Base-by-base conservation (phyloP, 2,113 vertebrate species). In the Rhinolophus ferrumequinum region DNA sequence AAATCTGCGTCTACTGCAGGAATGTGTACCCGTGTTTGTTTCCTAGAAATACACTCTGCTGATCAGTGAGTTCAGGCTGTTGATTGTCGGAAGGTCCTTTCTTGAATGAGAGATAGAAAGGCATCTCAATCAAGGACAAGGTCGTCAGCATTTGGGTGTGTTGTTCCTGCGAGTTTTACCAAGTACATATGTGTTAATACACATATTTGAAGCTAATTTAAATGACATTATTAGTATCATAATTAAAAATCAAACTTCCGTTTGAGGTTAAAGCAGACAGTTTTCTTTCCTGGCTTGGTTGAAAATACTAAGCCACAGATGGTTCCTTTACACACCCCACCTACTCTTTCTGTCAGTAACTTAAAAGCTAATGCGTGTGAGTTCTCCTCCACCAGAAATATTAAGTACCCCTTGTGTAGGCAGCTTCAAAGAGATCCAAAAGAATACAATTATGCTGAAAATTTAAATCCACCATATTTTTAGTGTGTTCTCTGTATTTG, bases 221-320 rank as follows among this genome's bases (percentile, higher is more conserved):
- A 85, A 72, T 90, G 60, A 44, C 35, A 22, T 76, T 8, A 64
- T 70, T 67, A 80, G 60, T 50, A 44, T 44, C 41, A 77, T 86
- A 58, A 83, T 54, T 93, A 84, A 94, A 94, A 92, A 83, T 67
- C 41, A 80, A 87, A 44, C 33, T 88, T 96, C 41, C 50, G 69
- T 81, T 69, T 67, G 76, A 94, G 44, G 64, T 56, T 88, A 77
- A 77, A 88, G 73, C 66, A 88, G 67, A 95, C n/a, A 41, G 5
- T 66, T 95, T 90, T 81, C 84, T 90, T 95, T 85, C 72, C 67
- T 62, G 11, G 26, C 15, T 88, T 69, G 8, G 21, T 83, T 38
- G 73, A 64, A 97, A 81, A 89, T 56, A 60, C 15, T 33, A 44
- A 77, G 38, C 73, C 72, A 76, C 72, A 67, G 24, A 82, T 70